Percentiles rank a stretch among this genome's conserved stretches.
phyloP scores from a whole-genome alignment of 2,113 vertebrate genomes.

The Sinocyclocheilus anophthalmus region DNA sequence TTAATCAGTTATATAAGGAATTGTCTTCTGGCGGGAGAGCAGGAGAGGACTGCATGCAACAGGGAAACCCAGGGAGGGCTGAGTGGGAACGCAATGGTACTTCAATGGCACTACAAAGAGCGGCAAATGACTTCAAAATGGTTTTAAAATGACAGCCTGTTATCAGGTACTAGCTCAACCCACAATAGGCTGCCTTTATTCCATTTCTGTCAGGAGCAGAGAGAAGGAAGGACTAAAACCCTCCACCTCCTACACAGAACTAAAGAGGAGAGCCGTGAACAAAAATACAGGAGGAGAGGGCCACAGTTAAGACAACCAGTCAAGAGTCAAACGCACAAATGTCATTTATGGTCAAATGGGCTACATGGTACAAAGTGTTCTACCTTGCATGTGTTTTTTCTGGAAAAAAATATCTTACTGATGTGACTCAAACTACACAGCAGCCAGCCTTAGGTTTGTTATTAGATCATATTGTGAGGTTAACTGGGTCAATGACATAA shows the following conservation, averaged over 20 bases:
- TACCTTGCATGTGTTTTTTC: not conserved
- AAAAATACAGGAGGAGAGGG: not conserved
- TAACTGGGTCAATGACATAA: not conserved
- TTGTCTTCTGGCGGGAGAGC: not conserved
- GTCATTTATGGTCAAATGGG: slow-evolving; percentile 4
- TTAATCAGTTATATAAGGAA: slow-evolving; percentile 36
- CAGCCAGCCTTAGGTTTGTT: not conserved
- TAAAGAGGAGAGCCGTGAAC: not conserved
- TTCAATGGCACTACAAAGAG: slow-evolving; percentile 42
- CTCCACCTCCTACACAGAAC: not conserved
- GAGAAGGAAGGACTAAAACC: slow-evolving; percentile 17
- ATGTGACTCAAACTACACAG: not conserved
- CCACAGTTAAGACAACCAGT: slow-evolving; percentile 17
- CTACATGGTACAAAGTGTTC: not conserved
- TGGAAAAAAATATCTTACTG: not conserved
- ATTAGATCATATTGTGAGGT: not conserved
- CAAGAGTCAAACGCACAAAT: not conserved
- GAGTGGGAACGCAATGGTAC: slow-evolving; percentile 49
- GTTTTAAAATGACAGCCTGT: slow-evolving; percentile 53
- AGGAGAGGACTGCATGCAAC: not conserved
- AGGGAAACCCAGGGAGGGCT: not conserved
- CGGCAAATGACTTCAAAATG: slow-evolving; percentile 58
- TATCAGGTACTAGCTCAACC: slow-evolving; percentile 54
- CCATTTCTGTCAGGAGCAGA: slow-evolving; percentile 31
- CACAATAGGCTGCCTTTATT: slow-evolving; percentile 46